Evolutionary conservation across 2,888 invertebrate genomes (phyloP), one percentile per base, ranked within the genome.

Genomic region (Scaptomyza caliginosa): DNA sequence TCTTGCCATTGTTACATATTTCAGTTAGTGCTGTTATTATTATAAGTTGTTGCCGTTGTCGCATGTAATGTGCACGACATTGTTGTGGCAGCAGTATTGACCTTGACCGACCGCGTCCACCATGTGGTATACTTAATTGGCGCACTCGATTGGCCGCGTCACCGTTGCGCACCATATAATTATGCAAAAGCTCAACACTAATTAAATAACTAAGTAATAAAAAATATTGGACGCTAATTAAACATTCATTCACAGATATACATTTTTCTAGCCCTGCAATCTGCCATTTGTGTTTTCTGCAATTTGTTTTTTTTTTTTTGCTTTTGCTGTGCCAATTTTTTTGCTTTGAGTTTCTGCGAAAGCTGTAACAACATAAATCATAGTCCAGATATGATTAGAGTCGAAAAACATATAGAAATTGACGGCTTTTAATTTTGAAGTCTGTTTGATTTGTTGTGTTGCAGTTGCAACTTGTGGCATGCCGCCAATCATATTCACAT

Each of bases 81-180:
- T 80, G 78, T 55, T 66, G 67, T 57, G 49, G 49, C 10, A 26
- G 24, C 24, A 24, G 4, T 26, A 32, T 24, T 67, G 86, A 86
- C 82, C 82, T 87, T 83, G 82, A 87, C 82, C 64, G 82, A 87
- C 82, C 64, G 78, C 83, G 79, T 75, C 83, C 86, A 87, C 62
- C 80, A 66, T 85, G 77, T 73, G 86, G 87, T 71, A 82, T 82
- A 82, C 86, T 79, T 87, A 87, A 87, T 87, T 87, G 85, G 63
- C 59, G 46, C 45, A 40, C 38, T 59, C 58, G 67, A 45, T 36
- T 56, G 56, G 42, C 65, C 51, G 63, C 72, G 49, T 62, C 59
- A 48, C 45, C 46, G 40, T 57, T 60, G 50, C 50, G 38, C 36
- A 42, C 50, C 49, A 59, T 59, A 73, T 75, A 87, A 85, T 85